These are phyloP conservation scores for Leptobrachium leishanense DNA, from an alignment of 2,113 vertebrate genomes.

Conservation along the genomic window DNA sequence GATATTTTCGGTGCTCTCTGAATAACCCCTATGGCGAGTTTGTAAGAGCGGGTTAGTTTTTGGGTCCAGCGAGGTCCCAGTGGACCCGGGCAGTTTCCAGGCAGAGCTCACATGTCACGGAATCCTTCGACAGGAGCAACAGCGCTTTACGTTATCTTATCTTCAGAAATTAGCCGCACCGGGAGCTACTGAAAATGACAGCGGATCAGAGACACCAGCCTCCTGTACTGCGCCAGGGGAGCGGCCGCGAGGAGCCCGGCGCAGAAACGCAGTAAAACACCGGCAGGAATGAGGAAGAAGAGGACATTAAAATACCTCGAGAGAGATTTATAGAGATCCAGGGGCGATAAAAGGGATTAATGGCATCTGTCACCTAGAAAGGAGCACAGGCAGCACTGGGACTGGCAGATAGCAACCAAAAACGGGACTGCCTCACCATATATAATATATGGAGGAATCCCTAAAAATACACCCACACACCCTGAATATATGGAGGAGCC, in stretches of 20 bases:
- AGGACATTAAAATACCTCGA: not conserved
- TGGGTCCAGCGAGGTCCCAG: not conserved
- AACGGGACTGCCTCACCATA: too few species aligned
- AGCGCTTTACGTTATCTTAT: not conserved
- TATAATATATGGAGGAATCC: too few species aligned
- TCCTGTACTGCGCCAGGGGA: not conserved
- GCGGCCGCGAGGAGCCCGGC: not conserved
- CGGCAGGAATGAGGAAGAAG: not conserved
- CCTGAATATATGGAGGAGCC: too few species aligned
- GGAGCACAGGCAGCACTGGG: too few species aligned
- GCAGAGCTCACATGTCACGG: conserved; percentile 9
- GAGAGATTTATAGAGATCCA: too few species aligned
- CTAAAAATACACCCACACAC: too few species aligned
- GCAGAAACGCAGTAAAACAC: not conserved
- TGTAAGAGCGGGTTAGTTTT: too few species aligned
- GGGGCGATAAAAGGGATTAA: too few species aligned
- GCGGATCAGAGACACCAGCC: not conserved
- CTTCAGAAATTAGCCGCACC: not conserved
- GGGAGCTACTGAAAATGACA: conserved; percentile 16
- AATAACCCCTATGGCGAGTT: too few species aligned
- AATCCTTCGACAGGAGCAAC: not conserved
- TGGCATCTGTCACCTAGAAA: too few species aligned
- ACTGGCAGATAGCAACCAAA: too few species aligned
- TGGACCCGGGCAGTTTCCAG: not conserved
- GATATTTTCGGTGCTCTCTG: too few species aligned